These are phyloP conservation scores for Kryptolebias marmoratus DNA, from an alignment of 2,113 vertebrate genomes.

Conservation along the genomic window DNA sequence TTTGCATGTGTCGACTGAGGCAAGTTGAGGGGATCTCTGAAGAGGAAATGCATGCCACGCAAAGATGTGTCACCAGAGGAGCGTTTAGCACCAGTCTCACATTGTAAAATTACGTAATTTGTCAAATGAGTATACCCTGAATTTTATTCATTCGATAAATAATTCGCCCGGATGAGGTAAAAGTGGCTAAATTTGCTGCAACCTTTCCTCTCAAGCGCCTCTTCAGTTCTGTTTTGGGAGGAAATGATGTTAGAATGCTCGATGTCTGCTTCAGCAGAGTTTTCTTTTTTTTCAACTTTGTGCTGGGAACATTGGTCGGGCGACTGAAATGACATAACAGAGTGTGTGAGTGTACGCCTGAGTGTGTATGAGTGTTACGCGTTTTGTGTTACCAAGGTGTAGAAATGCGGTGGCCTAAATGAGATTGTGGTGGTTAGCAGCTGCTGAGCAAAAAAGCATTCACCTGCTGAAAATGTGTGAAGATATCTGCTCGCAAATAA, in stretches of 20 bases:
- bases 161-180: not conserved
- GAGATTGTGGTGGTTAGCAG: slow-evolving; percentile 33
- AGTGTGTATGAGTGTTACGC: not conserved
- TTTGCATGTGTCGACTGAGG: slow-evolving; percentile 11
- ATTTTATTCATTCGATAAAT: not conserved
- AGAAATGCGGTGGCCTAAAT: slow-evolving; percentile 20
- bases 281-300: slow-evolving; percentile 6
- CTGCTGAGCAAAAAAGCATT: slow-evolving; percentile 24
- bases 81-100: not conserved
- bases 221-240: slow-evolving; percentile 12
- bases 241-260: slow-evolving; percentile 32
- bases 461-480: not conserved
- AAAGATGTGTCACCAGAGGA: slow-evolving; percentile 30
- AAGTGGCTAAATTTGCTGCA: not conserved
- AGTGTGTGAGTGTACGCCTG: too few species aligned
- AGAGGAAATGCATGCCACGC: not conserved
- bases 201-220: not conserved
- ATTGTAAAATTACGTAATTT: not conserved
- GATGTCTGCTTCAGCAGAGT: slow-evolving; percentile 20
- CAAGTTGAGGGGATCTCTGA: slow-evolving; percentile 7
- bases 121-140: not conserved
- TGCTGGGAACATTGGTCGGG: slow-evolving; percentile 1
- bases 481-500: not conserved
- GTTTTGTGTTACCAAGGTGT: slow-evolving; percentile 26
- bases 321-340: slow-evolving; percentile 28